Evolutionary conservation across 2,113 vertebrate species (phyloP).

Genomic region (Neodon shergylaensis): DNA sequence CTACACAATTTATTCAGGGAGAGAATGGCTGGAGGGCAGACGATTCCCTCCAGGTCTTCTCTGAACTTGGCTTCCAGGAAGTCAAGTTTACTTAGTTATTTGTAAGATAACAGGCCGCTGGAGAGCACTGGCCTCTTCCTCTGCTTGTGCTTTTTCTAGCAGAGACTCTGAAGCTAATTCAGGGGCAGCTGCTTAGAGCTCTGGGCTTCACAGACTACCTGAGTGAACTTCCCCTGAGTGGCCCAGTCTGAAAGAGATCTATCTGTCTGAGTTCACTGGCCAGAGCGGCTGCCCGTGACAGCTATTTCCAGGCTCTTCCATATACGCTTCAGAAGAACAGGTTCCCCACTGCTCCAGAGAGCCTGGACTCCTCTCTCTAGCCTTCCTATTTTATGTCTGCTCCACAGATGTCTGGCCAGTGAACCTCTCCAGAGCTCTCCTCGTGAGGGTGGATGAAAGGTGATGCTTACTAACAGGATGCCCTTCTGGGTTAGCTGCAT

Average conservation of each 20-base stretch:
- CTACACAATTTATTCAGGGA: conserved; percentile 25
- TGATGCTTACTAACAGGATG: neutral
- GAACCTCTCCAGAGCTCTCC: neutral
- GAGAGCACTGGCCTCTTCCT: neutral
- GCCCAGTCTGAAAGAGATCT: neutral
- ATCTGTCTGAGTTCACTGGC: neutral
- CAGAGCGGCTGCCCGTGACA: neutral
- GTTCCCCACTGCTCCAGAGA: neutral
- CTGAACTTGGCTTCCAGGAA: conserved; percentile 35
- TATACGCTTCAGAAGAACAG: neutral
- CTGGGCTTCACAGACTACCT: neutral
- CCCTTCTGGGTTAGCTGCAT: neutral
- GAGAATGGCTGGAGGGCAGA: neutral
- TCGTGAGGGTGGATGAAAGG: neutral
- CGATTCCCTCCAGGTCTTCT: neutral
- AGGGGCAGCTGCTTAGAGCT: neutral
- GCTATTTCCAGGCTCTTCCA: neutral
- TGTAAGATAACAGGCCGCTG: conserved; percentile 26
- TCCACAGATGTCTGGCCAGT: neutral
- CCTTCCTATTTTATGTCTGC: neutral
- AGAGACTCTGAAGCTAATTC: conserved; percentile 14
- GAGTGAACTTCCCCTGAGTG: neutral
- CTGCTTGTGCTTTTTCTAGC: neutral
- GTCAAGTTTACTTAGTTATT: conserved; percentile 19
- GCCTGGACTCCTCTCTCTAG: neutral